Conservation (phyloP, 2,888 invertebrate species). For the Terebella lapidaria region DNA sequence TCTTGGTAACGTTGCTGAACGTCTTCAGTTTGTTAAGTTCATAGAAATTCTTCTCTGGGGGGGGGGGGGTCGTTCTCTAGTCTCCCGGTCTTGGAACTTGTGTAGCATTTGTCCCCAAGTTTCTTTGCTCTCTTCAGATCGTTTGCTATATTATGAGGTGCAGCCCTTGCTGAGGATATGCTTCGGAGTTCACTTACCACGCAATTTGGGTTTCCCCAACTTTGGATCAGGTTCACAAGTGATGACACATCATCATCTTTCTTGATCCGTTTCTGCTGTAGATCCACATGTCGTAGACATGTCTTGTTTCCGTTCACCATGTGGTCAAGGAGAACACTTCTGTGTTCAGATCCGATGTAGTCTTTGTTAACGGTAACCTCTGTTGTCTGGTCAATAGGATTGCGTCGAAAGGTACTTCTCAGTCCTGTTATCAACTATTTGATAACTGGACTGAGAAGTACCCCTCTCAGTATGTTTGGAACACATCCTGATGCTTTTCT, state of each 20-base stretch:
- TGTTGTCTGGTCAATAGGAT: no score
- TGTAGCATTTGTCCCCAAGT: slow-evolving; percentile 17
- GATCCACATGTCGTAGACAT: slow-evolving; percentile 2
- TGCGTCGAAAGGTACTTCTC: no score
- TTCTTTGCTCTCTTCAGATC: slow-evolving; percentile 17
- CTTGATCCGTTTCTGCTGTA: slow-evolving; percentile 8
- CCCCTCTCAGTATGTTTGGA: no score
- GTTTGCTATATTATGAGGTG: slow-evolving; percentile 11
- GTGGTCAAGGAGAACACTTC: no score
- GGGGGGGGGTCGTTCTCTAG: slow-evolving; percentile 16
- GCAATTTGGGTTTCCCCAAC: slow-evolving; percentile 15
- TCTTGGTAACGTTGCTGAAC: neutral
- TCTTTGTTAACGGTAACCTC: no score
- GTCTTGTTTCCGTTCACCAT: no score
- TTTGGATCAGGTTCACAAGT: slow-evolving; percentile 10
- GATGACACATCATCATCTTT: slow-evolving; percentile 18
- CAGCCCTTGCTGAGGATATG: slow-evolving; percentile 9
- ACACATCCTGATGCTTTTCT: no score
- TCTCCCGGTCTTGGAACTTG: slow-evolving; percentile 16
- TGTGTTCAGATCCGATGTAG: no score
- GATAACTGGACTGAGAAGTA: no score
- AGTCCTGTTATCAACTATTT: no score
- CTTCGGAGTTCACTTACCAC: slow-evolving; percentile 8
- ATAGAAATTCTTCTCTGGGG: slow-evolving; percentile 19
- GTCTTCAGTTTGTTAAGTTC: slow-evolving; percentile 19